phyloP scores from a whole-genome alignment of 1,140 invertebrate species.

The Paraescarpia echinospica region DNA sequence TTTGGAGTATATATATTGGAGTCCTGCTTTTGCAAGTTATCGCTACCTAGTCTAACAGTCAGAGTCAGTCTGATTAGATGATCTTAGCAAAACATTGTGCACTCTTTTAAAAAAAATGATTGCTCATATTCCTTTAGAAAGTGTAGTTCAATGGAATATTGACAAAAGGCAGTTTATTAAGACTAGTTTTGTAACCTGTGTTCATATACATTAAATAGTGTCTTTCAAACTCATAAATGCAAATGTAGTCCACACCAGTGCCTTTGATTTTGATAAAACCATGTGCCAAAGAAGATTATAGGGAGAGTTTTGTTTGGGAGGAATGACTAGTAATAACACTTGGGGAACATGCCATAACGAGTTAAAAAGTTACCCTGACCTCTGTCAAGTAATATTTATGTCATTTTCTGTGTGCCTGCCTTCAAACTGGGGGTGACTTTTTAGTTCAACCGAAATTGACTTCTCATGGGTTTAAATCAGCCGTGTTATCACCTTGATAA shows the following conservation, averaged over 20 bases:
- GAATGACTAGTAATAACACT: neutral
- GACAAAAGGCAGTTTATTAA: too few species aligned
- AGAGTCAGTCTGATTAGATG: too few species aligned
- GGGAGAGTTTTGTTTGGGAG: neutral
- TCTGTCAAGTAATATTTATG: neutral
- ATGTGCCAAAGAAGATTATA: neutral
- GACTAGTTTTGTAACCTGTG: too few species aligned
- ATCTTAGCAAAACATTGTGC: too few species aligned
- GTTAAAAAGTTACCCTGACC: neutral
- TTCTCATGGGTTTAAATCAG: neutral
- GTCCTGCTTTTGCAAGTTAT: too few species aligned
- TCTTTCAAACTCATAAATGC: neutral
- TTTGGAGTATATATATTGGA: too few species aligned
- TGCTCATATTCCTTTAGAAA: too few species aligned
- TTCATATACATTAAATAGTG: too few species aligned
- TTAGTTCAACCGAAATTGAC: neutral
- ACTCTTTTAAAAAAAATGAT: too few species aligned
- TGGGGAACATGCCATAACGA: neutral
- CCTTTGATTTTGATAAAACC: neutral
- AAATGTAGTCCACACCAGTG: neutral
- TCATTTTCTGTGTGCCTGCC: neutral
- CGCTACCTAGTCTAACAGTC: too few species aligned
- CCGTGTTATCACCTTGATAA: too few species aligned
- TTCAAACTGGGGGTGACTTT: neutral
- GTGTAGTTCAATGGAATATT: too few species aligned